Base-by-base conservation (phyloP, 2,797 vertebrate genomes). In the Gadopsis marmoratus region DNA sequence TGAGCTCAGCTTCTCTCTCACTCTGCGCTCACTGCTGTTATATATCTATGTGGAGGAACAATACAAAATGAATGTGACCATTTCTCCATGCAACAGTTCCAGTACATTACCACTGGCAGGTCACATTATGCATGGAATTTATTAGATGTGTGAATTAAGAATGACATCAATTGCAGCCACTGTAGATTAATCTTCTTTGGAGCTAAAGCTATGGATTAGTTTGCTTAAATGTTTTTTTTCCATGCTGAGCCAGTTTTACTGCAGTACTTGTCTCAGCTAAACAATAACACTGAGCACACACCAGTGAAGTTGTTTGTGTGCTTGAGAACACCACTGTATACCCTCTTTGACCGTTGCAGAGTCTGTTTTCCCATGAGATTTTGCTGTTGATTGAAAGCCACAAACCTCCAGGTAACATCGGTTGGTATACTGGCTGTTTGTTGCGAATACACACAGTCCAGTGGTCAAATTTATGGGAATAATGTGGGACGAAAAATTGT, bases 41-140 rank as follows among this genome's bases (percentile, higher is more conserved):
- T 77, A 59, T 26, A 60, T 77, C 51, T 51, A 61, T 62, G 71
- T 7, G 11, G 54, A 69, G 35, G 74, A 72, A 81, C 53, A 73
- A 76, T 77, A 56, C 37, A 72, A 77, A 86, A 81, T 70, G 29
- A 86, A 89, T 89, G 74, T 53, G 50, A 66, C 71, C 45, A 70
- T 71, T 75, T 74, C 64, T 45, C 61, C 72, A 65, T 74, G 65
- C 59, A 66, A 56, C 56, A 29, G 74, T 60, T 54, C 39, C 78
- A 53, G 19, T 66, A 48, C 59, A 70, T 82, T 74, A 63, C 21
- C 10, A 19, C 51, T n/a, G 63, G 43, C 71, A 74, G 78, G 55
- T 61, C 41, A 51, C 74, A 65, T 75, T 70, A 64, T 37, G 48
- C 68, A 51, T 7, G 12, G 45, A 76, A 76, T 76, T 64, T 51